Evolutionary conservation across 2,888 invertebrate species (phyloP).

Genomic region (Noctua pronuba): DNA sequence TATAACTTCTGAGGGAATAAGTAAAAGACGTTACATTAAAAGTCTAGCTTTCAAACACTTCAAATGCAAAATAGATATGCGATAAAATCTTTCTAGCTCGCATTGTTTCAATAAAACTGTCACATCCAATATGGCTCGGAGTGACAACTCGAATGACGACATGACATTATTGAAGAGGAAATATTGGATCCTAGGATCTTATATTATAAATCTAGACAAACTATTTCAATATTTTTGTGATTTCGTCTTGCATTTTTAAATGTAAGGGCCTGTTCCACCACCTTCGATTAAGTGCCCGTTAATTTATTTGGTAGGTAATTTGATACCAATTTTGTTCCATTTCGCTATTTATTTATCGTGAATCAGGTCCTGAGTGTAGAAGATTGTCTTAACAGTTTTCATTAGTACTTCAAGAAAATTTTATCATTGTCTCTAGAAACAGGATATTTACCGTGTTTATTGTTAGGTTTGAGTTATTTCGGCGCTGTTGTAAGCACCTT

Average conservation of each 20-base stretch:
- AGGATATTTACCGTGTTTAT: too few species aligned
- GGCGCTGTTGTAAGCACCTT: too few species aligned
- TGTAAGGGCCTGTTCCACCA: too few species aligned
- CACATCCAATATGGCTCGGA: constrained; percentile 77
- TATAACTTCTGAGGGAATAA: not conserved
- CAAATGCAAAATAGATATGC: constrained; percentile 51
- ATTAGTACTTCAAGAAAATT: too few species aligned
- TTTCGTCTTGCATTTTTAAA: constrained; percentile 1
- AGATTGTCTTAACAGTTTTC: not conserved
- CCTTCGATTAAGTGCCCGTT: too few species aligned
- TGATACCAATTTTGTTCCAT: too few species aligned
- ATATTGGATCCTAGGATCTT: constrained; percentile 64
- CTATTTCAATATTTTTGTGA: constrained; percentile 1
- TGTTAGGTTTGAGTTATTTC: too few species aligned
- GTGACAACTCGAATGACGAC: constrained; percentile 72
- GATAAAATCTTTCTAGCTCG: constrained; percentile 64
- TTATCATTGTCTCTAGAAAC: too few species aligned
- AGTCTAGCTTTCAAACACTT: constrained; percentile 4
- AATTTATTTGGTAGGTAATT: too few species aligned
- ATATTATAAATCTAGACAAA: constrained; percentile 45
- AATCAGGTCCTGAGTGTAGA: too few species aligned
- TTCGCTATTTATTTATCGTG: too few species aligned
- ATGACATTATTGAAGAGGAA: constrained; percentile 72
- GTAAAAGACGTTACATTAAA: not conserved
- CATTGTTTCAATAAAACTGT: constrained; percentile 79